Base-by-base conservation (phyloP, 2,888 invertebrate genomes). In the Rhingia campestris region DNA sequence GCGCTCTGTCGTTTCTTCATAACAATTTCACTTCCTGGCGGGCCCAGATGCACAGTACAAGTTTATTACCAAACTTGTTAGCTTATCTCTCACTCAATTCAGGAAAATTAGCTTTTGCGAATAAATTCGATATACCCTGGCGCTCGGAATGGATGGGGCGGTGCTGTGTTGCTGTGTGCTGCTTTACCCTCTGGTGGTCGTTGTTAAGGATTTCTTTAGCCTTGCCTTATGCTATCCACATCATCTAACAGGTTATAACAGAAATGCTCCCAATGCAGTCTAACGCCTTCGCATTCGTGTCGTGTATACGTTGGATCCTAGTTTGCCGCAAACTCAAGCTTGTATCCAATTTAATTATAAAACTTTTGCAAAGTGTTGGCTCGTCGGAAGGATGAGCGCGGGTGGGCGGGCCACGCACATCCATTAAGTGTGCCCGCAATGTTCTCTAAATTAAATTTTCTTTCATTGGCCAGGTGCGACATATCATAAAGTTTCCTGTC, bases 381-480 rank as follows among this genome's bases (percentile, higher is more conserved):
- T 14, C 14, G 59, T 14, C 14, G 59, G 49, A 51, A 61, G 59
- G n/a, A 61, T 30, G 32, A 22, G 14, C 10, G 30, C 30, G n/a
- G 39, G 1, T 4, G 14, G 33, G 22, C 30, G 22, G 53, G 45
- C 59, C 66, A 76, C 79, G 73, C 69, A 79, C 79, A 69, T 82
- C 72, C 53, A 79, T 79, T 77, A 66, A 61, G 66, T 70, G 70
- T 39, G 59, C 73, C 77, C 79, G 73, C 69, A 64, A 79, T 69
- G 79, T 79, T 72, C 67, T 69, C 69, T 79, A 84, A 84, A 84
- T 84, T 79, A 79, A 84, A 84, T 84, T 84, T 84, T 74, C 82
- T 69, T 56, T 84, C 79, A 84, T 79, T 84, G 82, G 79, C 82
- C 82, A 84, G 82, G 82, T 84, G 82, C 64, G 82, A 84, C 79